Conservation (phyloP, 23 tunicate species). For the Clavelina lepadiformis region DNA sequence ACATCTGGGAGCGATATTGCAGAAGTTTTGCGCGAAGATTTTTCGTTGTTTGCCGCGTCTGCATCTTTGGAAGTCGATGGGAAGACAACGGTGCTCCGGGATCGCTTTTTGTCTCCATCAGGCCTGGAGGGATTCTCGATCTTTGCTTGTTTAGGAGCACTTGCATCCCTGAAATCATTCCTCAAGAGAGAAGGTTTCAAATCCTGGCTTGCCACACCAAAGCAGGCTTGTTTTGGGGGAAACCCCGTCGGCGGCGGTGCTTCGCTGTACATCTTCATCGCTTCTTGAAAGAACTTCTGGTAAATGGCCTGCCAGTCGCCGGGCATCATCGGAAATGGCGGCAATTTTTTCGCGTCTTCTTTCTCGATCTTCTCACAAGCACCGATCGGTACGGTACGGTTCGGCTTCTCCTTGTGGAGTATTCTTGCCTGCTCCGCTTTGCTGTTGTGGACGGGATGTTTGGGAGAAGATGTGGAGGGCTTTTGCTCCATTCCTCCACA, state of each 20-base stretch:
- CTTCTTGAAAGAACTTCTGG: slow-evolving; percentile 19
- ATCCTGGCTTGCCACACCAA: too few relatives aligned
- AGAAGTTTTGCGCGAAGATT: slow-evolving; percentile 13
- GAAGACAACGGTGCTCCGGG: slow-evolving; percentile 19
- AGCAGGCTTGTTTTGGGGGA: neutral
- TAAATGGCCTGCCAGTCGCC: slow-evolving; percentile 34
- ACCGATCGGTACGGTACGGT: too few relatives aligned
- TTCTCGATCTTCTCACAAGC: too few relatives aligned
- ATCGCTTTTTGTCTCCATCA: slow-evolving; percentile 10
- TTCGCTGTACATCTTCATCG: slow-evolving; percentile 18
- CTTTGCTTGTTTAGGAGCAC: too few relatives aligned
- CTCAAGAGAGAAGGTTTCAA: too few relatives aligned
- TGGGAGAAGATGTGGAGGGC: neutral
- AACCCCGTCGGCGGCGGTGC: neutral
- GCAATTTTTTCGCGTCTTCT: neutral
- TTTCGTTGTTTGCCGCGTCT: neutral
- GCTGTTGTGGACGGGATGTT: neutral
- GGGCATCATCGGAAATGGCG: slow-evolving; percentile 12
- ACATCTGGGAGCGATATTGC: slow-evolving; percentile 35
- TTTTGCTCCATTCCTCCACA: too few relatives aligned
- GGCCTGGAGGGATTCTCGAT: too few relatives aligned
- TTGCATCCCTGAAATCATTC: too few relatives aligned
- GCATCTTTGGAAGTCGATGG: slow-evolving; percentile 6
- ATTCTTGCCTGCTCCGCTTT: neutral
- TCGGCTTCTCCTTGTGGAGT: neutral